A percentile compares a stretch with the other conserved stretches of the same genome.
These are phyloP conservation scores for Nannoperca australis DNA, from an alignment of 2,797 vertebrate species.

Conservation along the genomic window DNA sequence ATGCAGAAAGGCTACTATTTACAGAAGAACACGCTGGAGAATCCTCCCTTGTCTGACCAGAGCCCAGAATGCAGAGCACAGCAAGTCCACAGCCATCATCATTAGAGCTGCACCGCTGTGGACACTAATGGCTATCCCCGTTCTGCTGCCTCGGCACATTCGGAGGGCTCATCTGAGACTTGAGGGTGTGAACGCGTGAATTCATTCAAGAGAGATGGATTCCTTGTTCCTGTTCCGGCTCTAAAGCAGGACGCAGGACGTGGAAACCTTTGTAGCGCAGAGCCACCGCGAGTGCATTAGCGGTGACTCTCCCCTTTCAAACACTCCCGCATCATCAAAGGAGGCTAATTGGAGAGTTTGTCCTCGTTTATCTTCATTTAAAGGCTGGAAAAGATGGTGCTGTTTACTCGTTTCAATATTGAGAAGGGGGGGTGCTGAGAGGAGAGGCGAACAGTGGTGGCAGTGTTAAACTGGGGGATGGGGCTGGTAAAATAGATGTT, in stretches of 20 bases:
- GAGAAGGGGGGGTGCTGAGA: conserved; percentile 44
- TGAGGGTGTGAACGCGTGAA: conserved; percentile 69
- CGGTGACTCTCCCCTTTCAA: conserved; percentile 43
- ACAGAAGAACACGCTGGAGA: conserved; percentile 47
- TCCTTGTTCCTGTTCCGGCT: conserved; percentile 31
- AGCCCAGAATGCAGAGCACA: conserved; percentile 77
- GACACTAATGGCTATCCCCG: conserved; percentile 78
- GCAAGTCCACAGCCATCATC: conserved; percentile 84
- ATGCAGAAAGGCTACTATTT: conserved; percentile 51
- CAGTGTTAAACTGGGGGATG: conserved; percentile 73
- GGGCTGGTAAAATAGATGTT: conserved; percentile 60
- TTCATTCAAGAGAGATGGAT: conserved; percentile 70
- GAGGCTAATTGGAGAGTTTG: conserved; percentile 70
- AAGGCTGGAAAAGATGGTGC: conserved; percentile 64
- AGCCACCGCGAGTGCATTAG: conserved; percentile 38
- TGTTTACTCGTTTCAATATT: conserved; percentile 78
- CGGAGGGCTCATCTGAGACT: conserved; percentile 74
- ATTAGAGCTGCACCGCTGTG: conserved; percentile 76
- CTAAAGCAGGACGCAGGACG: conserved; percentile 29
- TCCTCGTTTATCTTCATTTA: conserved; percentile 81
- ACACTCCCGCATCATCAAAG: conserved; percentile 62
- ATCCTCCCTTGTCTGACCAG: conserved; percentile 39
- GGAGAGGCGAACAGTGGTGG: conserved; percentile 59
- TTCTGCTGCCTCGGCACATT: conserved; percentile 85
- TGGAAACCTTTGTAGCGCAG: conserved; percentile 17